Evolutionary conservation across 2,888 invertebrate species (phyloP), one percentile per base, ranked within the genome.

Genomic region (Stenurella melanura): DNA sequence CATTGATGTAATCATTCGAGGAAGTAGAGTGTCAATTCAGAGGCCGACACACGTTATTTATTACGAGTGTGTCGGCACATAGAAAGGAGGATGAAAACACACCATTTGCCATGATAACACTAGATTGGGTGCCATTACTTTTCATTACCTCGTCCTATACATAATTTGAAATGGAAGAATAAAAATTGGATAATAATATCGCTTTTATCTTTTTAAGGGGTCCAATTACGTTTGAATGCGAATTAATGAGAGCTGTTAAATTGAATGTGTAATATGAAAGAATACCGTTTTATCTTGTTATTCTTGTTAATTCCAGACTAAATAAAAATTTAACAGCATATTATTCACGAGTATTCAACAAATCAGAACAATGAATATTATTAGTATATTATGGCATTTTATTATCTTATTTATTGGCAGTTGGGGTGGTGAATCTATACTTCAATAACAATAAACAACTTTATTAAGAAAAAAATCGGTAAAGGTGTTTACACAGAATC

Each of bases 121-220:
- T 17, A 17, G 12, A 67, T 50, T 67, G 56, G 11, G 67, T 26
- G 7, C 26, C 54, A 67, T 67, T 50, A 34, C 15, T 30, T 57
- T 69, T 58, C 69, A 69, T 69, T 67, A 57, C 57, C 26, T 34
- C 18, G 21, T 58, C 34, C 17, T 57, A 30, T 30, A 57, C 38
- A 11, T 38, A 56, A 56, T 69, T 69, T 57, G 69, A 57, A 69
- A 69, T 58, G 56, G 56, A 56, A 67, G 21, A n/a, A 54, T 56
- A 21, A 38, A 56, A 67, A 67, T 26, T 67, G 67, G 67, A 54
- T 67, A 56, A 67, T 67, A 67, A 67, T 67, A 67, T 67, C 26
- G 19, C 67, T 67, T 26, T 67, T 67, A 67, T 67, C 67, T 56
- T 67, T 67, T 30, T 26, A 56, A 15, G 10, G 26, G 19, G 12